Percentiles rank a stretch among this genome's conserved stretches.
phyloP scores from a whole-genome alignment of 2,113 vertebrate species.

The Lates calcarifer region DNA sequence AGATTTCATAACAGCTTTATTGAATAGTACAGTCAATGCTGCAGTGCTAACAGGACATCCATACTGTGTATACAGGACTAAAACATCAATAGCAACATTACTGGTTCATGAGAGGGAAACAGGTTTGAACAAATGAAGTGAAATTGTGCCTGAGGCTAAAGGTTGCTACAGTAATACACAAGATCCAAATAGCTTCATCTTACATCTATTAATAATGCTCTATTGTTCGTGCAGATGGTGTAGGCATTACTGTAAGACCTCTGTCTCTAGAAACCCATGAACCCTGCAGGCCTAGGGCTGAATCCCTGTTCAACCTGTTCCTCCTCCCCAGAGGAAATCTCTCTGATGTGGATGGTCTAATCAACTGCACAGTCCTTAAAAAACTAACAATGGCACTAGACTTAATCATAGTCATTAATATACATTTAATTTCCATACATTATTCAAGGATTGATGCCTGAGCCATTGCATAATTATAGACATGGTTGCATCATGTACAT shows the following conservation, averaged over 20 bases:
- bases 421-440: slow-evolving; percentile 49
- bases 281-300: slow-evolving; percentile 36
- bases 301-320: slow-evolving; percentile 31
- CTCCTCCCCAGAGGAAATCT: neutral
- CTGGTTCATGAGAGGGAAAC: slow-evolving; percentile 34
- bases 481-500: slow-evolving; percentile 51
- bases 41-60: slow-evolving; percentile 23
- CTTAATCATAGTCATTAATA: slow-evolving; percentile 43
- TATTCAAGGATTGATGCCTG: slow-evolving; percentile 39
- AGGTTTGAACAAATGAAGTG: slow-evolving; percentile 19
- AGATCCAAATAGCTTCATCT: slow-evolving; percentile 48
- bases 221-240: slow-evolving; percentile 60
- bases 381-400: slow-evolving; percentile 28
- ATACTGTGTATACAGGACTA: slow-evolving; percentile 14
- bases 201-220: slow-evolving; percentile 71
- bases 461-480: slow-evolving; percentile 51
- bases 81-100: slow-evolving; percentile 33
- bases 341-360: slow-evolving; percentile 29
- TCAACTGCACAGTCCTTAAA: slow-evolving; percentile 16
- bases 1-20: slow-evolving; percentile 33
- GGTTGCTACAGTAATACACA: slow-evolving; percentile 37
- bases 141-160: slow-evolving; percentile 41
- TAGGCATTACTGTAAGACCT: slow-evolving; percentile 51
- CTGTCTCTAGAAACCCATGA: slow-evolving; percentile 44
- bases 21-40: slow-evolving; percentile 28